Base-by-base conservation (phyloP, 2,888 invertebrate species). In the Trichacis sp. region DNA sequence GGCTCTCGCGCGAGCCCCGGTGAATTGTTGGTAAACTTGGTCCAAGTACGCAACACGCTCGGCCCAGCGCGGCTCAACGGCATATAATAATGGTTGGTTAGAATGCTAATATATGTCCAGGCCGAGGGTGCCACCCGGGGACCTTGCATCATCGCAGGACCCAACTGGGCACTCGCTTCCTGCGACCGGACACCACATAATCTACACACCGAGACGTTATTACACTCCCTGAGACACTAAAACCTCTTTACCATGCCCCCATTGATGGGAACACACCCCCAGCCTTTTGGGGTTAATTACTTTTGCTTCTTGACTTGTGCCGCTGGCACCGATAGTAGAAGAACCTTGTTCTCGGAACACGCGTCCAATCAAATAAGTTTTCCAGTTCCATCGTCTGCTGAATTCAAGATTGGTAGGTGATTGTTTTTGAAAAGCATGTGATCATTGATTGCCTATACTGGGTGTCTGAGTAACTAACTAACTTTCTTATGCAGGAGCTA, bases 1-100 rank as follows among this genome's bases (percentile, higher is more conserved):
- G 54, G 24, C 24, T 24, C 58, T 61, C 73, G 57, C 69, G 80
- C 80, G 64, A 64, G 58, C 71, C 45, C 58, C 64, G 80, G 82
- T 84, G 83, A 83, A 84, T 84, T 84, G 84, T 84, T 83, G 82
- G 84, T 83, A 83, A 84, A 84, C 84, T 84, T 84, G 82, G 80
- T 78, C 80, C 82, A 81, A 82, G 80, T 82, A 82, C 82, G 82
- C 82, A 81, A 82, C 82, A 82, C 71, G 75, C 76, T 76, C 75
- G 80, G 79, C 77, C 77, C 78, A 81, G 77, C 81, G 79, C 77
- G 79, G 80, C 80, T 81, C 82, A 81, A 79, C 80, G 79, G 79
- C 79, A 83, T 81, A 84, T 83, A 84, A 84, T 84, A 84, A 84
- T 81, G 81, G 81, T 79, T 76, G 79, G 80, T 82, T 82, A 83